Base-by-base conservation (phyloP, 2,888 invertebrate genomes). In the Pachliopta kotzebuea region DNA sequence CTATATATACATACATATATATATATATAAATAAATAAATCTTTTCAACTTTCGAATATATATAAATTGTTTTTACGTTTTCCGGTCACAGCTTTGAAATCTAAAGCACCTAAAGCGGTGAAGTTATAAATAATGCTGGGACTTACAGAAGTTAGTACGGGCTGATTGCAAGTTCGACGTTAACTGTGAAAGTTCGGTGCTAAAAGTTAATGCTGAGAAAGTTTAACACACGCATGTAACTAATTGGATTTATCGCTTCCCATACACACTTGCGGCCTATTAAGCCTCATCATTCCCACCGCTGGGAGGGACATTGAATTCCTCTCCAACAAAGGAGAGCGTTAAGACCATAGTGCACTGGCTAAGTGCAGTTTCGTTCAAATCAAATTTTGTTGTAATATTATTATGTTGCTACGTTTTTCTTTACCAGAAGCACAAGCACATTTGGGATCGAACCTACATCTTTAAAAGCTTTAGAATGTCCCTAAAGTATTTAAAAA, bases 131-230 rank as follows among this genome's bases (percentile, higher is more conserved):
- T 58, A 58, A 58, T 50, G 58, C 20, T 52, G 26, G 31, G 26
- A 58, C 50, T 58, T 58, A n/a, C 49, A 20, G 23, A 52, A 52
- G 50, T 52, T 52, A 52, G 20, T 42, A 49, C 45, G 7, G 18
- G n/a, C 53, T 58, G 58, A 58, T 57, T 57, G 24, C 56, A n/a
- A 45, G 37, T 63, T 26, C 24, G 62, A 17, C 56, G 57, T 37
- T 56, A 53, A 57, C 24, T 61, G 26, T 49, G 57, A 57, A 65
- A 31, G 61, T 65, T 61, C 57, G 61, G 49, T 54, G 65, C 21
- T 58, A 54, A 65, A 65, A 54, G 52, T 59, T 59, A 59, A 59
- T 59, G 23, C 21, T 52, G 8, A 1, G 21, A 52, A 59, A 52
- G 29, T 59, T 52, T 59, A 52, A 21, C 21, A 52, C 21, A 52